Evolutionary conservation across 2,113 vertebrate genomes (phyloP), one percentile per base, ranked within the genome.

Genomic region (Crypturellus undulatus): DNA sequence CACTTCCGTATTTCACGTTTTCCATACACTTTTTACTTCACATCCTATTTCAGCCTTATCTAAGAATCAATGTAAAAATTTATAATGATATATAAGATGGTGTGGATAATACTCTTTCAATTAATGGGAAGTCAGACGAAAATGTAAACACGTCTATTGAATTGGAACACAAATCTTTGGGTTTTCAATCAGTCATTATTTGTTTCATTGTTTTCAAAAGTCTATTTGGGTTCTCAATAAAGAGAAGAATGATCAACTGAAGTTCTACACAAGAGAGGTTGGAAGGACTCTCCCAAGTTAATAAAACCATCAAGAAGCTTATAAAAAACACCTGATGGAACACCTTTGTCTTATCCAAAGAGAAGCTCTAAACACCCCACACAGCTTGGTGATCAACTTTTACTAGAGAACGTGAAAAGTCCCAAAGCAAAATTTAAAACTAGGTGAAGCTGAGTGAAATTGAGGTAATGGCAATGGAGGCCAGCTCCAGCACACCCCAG

Each of bases 111-210:
- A 62, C 14, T 56, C 28, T 56, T 79, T 84, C 28, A 43, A 58
- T 68, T 85, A 64, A 45, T 45, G 12, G 28, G 64, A 83, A 21
- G 28, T 36, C 56, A 63, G 30, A 40, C 79, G 34, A 63, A 89
- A 87, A 43, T n/a, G 12, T 51, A 93, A 94, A 84, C 72, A 88
- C 92, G 36, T 67, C 21, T 65, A 69, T 75, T 75, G 80, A 83
- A 85, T 43, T 79, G 67, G 7, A 51, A 52, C 54, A 54, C 58
- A 32, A 14, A 28, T 42, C n/a, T 79, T 79, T 45, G 70, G 26
- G 62, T 87, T 54, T 75, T 80, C 90, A 90, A 51, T 68, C 26
- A 45, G 30, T 22, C 32, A 47, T 94, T 77, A 62, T 75, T 87
- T 43, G 0, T n/a, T 77, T 71, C 19, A 63, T 72, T 91, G 42